Evolutionary conservation across 1,140 invertebrate genomes (phyloP).

Genomic region (Trichonephila inaurata): DNA sequence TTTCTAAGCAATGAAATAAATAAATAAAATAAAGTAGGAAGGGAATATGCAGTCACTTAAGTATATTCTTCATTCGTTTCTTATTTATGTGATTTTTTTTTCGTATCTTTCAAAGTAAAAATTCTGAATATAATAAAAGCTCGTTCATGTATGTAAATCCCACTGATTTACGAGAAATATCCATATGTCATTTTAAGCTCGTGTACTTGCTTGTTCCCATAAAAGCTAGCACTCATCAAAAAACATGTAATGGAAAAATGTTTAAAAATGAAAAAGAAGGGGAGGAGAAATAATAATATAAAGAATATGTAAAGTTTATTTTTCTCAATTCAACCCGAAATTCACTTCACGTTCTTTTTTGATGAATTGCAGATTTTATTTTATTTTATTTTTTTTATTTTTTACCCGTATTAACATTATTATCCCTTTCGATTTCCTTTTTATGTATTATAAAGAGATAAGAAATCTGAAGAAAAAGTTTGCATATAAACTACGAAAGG

Average conservation of each 20-base stretch:
- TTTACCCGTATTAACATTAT: conserved; percentile 47
- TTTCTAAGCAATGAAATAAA: not conserved
- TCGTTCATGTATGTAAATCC: conserved; percentile 72
- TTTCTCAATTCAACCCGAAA: conserved; percentile 49
- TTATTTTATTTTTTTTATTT: conserved; percentile 11
- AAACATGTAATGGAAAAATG: conserved; percentile 52
- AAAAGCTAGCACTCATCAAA: conserved; percentile 67
- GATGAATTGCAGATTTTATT: not conserved
- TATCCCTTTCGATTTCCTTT: conserved; percentile 58
- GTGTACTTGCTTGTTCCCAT: conserved; percentile 8
- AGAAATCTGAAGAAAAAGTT: conserved; percentile 50
- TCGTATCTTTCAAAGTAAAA: not conserved
- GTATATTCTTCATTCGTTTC: not conserved
- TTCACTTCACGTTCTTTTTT: conserved; percentile 62
- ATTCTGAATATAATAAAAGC: conserved; percentile 70
- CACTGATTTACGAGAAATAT: conserved; percentile 68
- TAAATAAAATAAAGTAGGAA: conserved; percentile 37
- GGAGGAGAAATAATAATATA: not conserved
- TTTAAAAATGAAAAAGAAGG: conserved; percentile 52
- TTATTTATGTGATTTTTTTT: conserved; percentile 22
- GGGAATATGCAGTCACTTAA: conserved; percentile 23
- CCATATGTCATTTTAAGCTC: conserved; percentile 68
- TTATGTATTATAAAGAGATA: conserved; percentile 37
- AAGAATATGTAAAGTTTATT: conserved; percentile 59
- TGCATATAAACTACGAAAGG: conserved; percentile 21